These are phyloP conservation scores for Dorcus parallelipipedus DNA, from an alignment of 2,888 invertebrate genomes.

Conservation along the genomic window DNA sequence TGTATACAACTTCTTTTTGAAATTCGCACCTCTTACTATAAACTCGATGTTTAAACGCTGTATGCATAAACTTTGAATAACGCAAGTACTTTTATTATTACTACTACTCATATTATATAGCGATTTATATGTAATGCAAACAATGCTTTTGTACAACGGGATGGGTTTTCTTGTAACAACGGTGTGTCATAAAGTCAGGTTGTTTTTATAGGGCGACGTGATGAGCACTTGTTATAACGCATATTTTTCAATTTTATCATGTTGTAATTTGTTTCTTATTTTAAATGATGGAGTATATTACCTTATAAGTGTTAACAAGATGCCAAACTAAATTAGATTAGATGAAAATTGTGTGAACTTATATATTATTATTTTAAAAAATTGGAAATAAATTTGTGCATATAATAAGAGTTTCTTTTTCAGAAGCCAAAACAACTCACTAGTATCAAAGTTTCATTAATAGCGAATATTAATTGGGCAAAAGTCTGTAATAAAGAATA, in stretches of 20 bases:
- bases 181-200: neutral
- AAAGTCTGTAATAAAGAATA: no score
- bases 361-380: conserved; percentile 12
- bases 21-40: no score
- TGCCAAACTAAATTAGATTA: conserved; percentile 20
- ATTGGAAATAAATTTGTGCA: conserved; percentile 9
- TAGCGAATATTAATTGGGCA: no score
- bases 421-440: neutral
- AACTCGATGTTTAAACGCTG: no score
- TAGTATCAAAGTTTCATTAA: neutral
- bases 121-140: neutral
- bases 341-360: conserved; percentile 16
- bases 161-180: neutral
- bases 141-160: neutral
- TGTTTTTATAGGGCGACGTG: neutral
- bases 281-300: conserved; percentile 5
- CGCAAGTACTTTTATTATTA: neutral
- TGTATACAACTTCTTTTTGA: no score
- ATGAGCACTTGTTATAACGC: conserved; percentile 19
- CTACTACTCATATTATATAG: neutral
- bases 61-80: neutral
- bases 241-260: conserved; percentile 14
- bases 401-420: conserved; percentile 9
- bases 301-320: conserved; percentile 5
- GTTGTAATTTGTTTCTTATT: conserved; percentile 12